Base-by-base conservation (phyloP, 2,797 vertebrate genomes). In the Thaleichthys pacificus region DNA sequence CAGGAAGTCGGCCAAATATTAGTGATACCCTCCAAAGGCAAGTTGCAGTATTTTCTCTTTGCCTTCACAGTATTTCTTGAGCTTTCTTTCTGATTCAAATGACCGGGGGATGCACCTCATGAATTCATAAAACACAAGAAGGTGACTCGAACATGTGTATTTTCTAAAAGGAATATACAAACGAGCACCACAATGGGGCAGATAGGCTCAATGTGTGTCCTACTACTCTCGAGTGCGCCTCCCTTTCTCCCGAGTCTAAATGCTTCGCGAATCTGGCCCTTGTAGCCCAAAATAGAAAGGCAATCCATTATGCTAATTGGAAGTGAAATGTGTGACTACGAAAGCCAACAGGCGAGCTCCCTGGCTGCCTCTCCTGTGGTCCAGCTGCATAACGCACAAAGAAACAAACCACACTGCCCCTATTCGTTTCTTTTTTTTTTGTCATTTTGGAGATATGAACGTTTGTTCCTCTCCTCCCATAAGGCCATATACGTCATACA, bases 1-100 rank as follows among this genome's bases (percentile, higher is more conserved):
- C 51, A 56, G 51, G 51, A 47, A 56, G 19, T 56, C n/a, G 51
- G 51, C 51, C 51, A 19, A 56, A 56, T 17, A 56, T 56, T 56
- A 56, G 15, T 56, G 51, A 56, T 3, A n/a, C 24, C 58, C 58
- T 61, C 3, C 58, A 19, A 76, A 61, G 21, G 66, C 68, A 61
- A 60, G 61, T 30, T 47, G 19, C 19, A 17, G 21, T 38, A 1
- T 8, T 19, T 21, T 47, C 35, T 66, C 3, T 24, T 60, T 24
- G 22, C 17, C 66, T 28, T 22, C 24, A 54, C 3, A 15, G 2
- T 65, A 42, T 38, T 19, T 63, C 1, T 64, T 63, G 26, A 35
- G 56, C 26, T 38, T 38, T 38, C 9, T 38, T 8, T 38, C 35
- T 9, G 35, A 38, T 38, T 38, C 35, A 38, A 38, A 38, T 9